Conservation (phyloP, 2,888 invertebrate species). For the Hoplodrina ambigua region DNA sequence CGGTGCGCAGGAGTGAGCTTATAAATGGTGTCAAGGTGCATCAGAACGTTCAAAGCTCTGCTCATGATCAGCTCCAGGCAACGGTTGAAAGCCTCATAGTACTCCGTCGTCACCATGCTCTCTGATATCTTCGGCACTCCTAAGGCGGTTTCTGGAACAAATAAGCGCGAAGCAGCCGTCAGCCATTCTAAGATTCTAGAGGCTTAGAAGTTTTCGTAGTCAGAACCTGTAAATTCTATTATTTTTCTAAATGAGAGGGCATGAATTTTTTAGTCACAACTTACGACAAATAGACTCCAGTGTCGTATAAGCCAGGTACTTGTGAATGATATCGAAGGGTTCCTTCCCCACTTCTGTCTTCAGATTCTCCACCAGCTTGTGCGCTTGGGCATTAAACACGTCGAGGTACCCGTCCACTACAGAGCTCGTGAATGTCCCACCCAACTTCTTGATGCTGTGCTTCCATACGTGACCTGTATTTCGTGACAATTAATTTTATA, state of each 20-base stretch:
- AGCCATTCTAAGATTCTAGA: too few species aligned
- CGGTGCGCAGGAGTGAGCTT: conserved; percentile 67
- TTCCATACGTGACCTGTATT: conserved; percentile 77
- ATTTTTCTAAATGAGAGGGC: too few species aligned
- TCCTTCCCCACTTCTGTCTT: conserved; percentile 66
- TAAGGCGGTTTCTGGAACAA: conserved; percentile 77
- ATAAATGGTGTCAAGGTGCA: conserved; percentile 76
- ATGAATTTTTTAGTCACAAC: conserved; percentile 37
- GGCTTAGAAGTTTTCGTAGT: too few species aligned
- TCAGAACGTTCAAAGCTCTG: conserved; percentile 73
- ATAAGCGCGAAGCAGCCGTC: background rate
- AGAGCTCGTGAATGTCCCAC: conserved; percentile 72
- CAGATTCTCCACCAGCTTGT: conserved; percentile 66
- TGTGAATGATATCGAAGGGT: conserved; percentile 74
- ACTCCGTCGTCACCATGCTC: conserved; percentile 72
- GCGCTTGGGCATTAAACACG: conserved; percentile 77
- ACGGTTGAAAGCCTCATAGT: conserved; percentile 76
- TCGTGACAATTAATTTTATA: too few species aligned
- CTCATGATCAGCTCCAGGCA: conserved; percentile 70
- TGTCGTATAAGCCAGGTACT: conserved; percentile 72
- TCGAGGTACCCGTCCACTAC: conserved; percentile 76
- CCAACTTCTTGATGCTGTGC: conserved; percentile 77
- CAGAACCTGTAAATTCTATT: too few species aligned
- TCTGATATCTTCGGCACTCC: conserved; percentile 74
- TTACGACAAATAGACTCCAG: conserved; percentile 81